These are phyloP conservation scores for Leucania comma DNA, from an alignment of 2,888 invertebrate species.

Conservation along the genomic window DNA sequence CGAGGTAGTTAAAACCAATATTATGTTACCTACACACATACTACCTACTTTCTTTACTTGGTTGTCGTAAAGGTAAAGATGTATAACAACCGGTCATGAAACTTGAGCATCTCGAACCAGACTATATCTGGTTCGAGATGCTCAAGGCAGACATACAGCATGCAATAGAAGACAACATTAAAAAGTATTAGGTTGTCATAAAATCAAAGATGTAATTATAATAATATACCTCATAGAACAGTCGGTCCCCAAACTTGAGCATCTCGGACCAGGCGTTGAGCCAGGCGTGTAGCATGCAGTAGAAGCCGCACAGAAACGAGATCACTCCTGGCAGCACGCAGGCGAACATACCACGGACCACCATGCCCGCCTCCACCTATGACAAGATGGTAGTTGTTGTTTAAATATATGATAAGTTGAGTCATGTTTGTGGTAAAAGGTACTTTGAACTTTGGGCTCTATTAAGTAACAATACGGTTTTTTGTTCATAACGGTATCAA, in stretches of 20 bases:
- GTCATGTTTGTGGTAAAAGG: not conserved
- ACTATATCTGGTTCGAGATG: no score
- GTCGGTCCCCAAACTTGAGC: constrained; percentile 96
- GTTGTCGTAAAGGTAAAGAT: no score
- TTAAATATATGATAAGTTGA: constrained; percentile 2
- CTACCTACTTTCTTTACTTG: no score
- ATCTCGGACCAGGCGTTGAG: constrained; percentile 97
- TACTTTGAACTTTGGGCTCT: not conserved
- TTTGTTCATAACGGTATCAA: no score
- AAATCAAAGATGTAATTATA: not conserved
- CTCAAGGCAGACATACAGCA: constrained; percentile 98
- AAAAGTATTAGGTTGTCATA: no score
- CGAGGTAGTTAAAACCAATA: constrained; percentile 96
- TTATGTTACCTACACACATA: no score
- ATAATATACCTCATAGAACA: constrained; percentile 88
- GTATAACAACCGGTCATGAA: constrained; percentile 95
- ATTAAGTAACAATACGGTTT: not conserved
- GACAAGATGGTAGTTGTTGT: not conserved
- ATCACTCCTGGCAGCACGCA: constrained; percentile 94
- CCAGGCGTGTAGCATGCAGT: constrained; percentile 97
- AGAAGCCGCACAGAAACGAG: constrained; percentile 94
- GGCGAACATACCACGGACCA: constrained; percentile 92
- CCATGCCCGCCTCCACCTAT: constrained; percentile 83
- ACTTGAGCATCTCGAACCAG: constrained; percentile 96
- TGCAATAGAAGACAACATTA: constrained; percentile 93